phyloP scores from a whole-genome alignment of 2,113 vertebrate species.

The Ceratotherium simum region DNA sequence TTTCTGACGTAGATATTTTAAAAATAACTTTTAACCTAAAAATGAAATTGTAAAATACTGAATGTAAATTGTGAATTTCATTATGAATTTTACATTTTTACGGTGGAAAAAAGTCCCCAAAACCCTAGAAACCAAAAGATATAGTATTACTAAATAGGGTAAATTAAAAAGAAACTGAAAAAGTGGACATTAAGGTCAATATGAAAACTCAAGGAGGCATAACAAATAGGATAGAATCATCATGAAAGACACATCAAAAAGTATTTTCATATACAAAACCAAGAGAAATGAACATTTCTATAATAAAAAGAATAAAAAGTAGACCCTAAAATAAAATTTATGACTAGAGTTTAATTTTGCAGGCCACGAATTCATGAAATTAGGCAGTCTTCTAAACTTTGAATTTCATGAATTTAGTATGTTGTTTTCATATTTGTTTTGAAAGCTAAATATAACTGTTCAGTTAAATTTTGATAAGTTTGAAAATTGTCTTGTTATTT shows the following conservation, averaged over 20 bases:
- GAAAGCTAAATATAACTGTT: not conserved
- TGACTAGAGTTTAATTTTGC: not conserved
- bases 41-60: not conserved
- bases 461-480: not conserved
- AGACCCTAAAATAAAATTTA: constrained; percentile 2
- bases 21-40: constrained; percentile 27
- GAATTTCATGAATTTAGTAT: not conserved
- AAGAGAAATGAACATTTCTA: constrained; percentile 42
- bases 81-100: not conserved
- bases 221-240: not conserved
- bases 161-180: not conserved
- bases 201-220: not conserved
- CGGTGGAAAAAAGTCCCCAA: not conserved
- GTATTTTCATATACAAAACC: not conserved
- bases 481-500: constrained; percentile 28
- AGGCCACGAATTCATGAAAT: not conserved
- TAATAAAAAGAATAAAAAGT: not conserved
- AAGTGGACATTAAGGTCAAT: not conserved
- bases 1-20: constrained; percentile 36
- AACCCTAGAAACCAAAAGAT: not conserved
- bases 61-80: not conserved
- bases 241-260: not conserved
- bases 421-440: constrained; percentile 39
- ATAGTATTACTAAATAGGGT: not conserved
- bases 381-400: constrained; percentile 30